Percentiles rank a stretch among this genome's conserved stretches.
Evolutionary conservation across 2,113 vertebrate genomes (phyloP).

Genomic region (Genyomyrus donnyi): DNA sequence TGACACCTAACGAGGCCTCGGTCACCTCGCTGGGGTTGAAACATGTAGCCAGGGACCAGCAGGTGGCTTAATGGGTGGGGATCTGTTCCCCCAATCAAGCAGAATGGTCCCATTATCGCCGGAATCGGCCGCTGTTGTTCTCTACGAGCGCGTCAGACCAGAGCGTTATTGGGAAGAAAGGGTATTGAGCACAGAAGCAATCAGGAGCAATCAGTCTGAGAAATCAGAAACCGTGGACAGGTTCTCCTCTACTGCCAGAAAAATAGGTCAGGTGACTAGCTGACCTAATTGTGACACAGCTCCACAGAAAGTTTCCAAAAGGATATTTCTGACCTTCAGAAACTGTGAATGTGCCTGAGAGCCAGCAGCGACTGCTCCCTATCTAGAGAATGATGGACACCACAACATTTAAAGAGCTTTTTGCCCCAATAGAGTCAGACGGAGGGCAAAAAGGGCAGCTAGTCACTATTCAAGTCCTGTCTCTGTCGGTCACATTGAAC

Average conservation of each 20-base stretch:
- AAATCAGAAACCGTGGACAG: background rate
- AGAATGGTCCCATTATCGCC: background rate
- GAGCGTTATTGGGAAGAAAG: background rate
- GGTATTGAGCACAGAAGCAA: slow-evolving; percentile 1
- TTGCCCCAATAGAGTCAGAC: background rate
- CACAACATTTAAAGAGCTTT: background rate
- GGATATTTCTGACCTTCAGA: background rate
- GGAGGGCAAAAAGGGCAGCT: background rate
- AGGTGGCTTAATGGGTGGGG: slow-evolving; percentile 9
- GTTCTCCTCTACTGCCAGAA: background rate
- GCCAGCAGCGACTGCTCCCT: background rate
- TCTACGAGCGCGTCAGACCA: background rate
- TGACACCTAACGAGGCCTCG: background rate
- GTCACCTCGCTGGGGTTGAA: background rate
- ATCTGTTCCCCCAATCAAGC: slow-evolving; percentile 13
- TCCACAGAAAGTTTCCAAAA: background rate
- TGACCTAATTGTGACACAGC: background rate
- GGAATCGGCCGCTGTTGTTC: background rate
- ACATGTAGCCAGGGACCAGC: background rate
- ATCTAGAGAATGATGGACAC: background rate
- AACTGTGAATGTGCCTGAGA: background rate
- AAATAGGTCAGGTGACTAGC: background rate
- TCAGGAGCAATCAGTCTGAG: background rate
- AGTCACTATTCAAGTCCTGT: background rate
- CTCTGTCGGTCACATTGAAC: background rate